Evolutionary conservation across 2,888 invertebrate genomes (phyloP), one percentile per base, ranked within the genome.

Genomic region (Orthosia gothica): DNA sequence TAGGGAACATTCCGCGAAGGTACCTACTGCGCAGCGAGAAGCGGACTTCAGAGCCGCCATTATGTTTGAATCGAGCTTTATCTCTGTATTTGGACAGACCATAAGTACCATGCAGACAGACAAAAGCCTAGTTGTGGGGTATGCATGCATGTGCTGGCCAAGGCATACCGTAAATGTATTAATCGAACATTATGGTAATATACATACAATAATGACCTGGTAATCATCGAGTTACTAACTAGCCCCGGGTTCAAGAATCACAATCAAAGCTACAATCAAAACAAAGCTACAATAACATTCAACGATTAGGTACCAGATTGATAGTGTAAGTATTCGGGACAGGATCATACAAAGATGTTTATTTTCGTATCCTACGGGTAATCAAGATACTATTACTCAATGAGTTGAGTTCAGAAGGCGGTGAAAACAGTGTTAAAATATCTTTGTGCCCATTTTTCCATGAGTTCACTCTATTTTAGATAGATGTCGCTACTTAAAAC

Each of bases 401-500:
- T 82, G 79, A 74, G 76, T 70, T 82, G 79, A 74, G 76, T 70
- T 79, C 61, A 76, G 73, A 72, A 76, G 76, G 83, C 69, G 70
- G 77, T 74, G 87, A 85, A 85, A 87, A 81, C 76, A 70, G 80
- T 76, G 77, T 49, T 85, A 85, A 85, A 85, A 85, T 85, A 84
- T 87, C 79, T 86, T 74, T 88, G 88, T 89, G 81, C 88, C 83
- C 84, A 85, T 88, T 89, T 88, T 82, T 82, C 63, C 45, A 63
- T 15, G 63, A 87, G 79, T 87, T 67, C 76, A 26, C 55, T 59
- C 69, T 81, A 84, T 76, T 58, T 49, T 49, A 59, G 76, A 89
- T 83, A 94, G 94, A 93, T 94, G 94, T 89, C 94, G 91, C 88
- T 88, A 81, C 84, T 68, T 78, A 88, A 91, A 90, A 90, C 89